phyloP scores from a whole-genome alignment of 2,888 invertebrate species.

The Girardia tigrina region DNA sequence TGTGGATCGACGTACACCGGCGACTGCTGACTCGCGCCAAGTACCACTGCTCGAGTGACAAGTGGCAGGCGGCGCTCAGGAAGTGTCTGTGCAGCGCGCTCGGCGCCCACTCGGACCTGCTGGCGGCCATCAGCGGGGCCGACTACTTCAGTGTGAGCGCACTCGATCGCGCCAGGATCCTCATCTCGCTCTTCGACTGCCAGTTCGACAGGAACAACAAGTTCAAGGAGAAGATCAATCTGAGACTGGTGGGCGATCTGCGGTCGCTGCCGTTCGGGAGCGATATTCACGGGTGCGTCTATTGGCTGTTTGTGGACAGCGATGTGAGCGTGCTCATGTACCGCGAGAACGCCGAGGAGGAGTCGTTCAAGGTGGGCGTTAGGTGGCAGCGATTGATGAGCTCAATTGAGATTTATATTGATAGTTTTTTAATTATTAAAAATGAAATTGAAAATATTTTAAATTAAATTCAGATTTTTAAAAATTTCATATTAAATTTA shows the following conservation, averaged over 20 bases:
- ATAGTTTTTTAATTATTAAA: too few relatives aligned
- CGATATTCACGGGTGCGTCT: conserved; percentile 75
- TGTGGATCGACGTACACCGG: conserved; percentile 28
- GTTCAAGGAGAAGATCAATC: conserved; percentile 63
- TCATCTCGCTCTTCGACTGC: conserved; percentile 70
- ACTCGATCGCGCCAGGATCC: conserved; percentile 39
- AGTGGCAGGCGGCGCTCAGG: conserved; percentile 27
- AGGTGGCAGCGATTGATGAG: too few relatives aligned
- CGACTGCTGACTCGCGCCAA: conserved; percentile 23
- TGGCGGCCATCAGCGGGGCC: not conserved
- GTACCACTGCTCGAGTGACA: conserved; percentile 7
- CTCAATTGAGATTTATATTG: too few relatives aligned
- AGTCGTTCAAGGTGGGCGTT: conserved; percentile 31
- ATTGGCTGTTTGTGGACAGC: conserved; percentile 58
- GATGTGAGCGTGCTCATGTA: conserved; percentile 34
- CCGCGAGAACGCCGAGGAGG: conserved; percentile 35
- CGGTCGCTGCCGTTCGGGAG: conserved; percentile 75
- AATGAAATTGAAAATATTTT: too few relatives aligned
- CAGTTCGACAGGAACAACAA: conserved; percentile 86
- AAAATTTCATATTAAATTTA: too few relatives aligned
- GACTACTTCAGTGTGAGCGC: conserved; percentile 24
- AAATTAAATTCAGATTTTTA: too few relatives aligned
- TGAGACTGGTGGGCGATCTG: conserved; percentile 56
- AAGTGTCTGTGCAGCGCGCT: not conserved
- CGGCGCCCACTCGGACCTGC: not conserved